These are phyloP conservation scores for Steatocranus sp. DNA, from an alignment of 2,797 vertebrate genomes.

Conservation along the genomic window DNA sequence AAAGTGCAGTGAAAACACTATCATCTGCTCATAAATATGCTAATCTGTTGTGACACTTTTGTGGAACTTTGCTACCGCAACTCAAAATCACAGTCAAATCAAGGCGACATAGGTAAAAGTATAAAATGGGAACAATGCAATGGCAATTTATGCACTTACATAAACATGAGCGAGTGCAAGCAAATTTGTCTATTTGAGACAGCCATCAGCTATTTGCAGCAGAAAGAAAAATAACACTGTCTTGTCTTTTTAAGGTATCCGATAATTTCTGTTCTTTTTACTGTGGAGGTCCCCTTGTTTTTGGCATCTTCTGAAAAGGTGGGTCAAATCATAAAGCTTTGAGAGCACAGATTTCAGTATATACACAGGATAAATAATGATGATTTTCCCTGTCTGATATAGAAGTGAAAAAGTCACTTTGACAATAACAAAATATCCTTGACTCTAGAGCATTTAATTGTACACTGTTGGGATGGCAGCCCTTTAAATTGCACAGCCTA, in stretches of 20 bases:
- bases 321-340: not conserved
- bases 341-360: not conserved
- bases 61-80: not conserved
- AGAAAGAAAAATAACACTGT: not conserved
- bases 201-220: not conserved
- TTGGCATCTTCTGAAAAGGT: not conserved
- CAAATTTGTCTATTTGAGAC: not conserved
- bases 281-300: not conserved
- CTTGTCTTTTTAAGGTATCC: not conserved
- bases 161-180: not conserved
- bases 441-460: not conserved
- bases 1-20: not conserved
- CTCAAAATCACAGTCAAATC: constrained; percentile 1
- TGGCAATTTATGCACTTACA: not conserved
- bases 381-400: not conserved
- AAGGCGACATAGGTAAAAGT: not conserved
- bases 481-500: not conserved
- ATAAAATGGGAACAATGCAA: not conserved
- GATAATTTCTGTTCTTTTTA: not conserved
- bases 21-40: not conserved
- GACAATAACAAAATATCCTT: not conserved
- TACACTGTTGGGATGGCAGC: not conserved
- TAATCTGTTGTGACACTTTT: constrained; percentile 10
- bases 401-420: not conserved
- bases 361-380: not conserved